Conservation (phyloP, 2,888 invertebrate species). For the Cephus rjabovi region DNA sequence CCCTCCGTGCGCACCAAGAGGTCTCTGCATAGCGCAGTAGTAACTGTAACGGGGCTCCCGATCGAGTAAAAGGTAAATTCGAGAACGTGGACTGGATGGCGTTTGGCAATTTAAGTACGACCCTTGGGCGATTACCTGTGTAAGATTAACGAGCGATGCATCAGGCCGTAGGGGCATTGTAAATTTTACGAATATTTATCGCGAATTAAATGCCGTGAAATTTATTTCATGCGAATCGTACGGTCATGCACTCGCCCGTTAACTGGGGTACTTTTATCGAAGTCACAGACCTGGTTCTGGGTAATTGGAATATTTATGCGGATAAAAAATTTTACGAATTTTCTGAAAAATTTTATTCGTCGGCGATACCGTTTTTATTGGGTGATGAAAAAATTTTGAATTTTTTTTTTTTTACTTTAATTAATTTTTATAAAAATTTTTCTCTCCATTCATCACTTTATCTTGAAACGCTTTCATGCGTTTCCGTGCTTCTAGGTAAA, state of each 20-base stretch:
- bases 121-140: background rate
- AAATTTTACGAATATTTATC: slow-evolving; percentile 44
- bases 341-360: no score
- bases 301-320: no score
- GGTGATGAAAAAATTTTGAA: no score
- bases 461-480: background rate
- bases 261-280: background rate
- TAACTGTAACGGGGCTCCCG: background rate
- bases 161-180: background rate
- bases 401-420: background rate
- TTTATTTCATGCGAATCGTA: slow-evolving; percentile 1
- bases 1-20: background rate
- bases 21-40: background rate
- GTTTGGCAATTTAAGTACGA: background rate
- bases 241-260: background rate
- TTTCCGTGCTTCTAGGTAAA: background rate
- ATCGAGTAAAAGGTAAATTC: background rate
- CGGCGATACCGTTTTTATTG: no score
- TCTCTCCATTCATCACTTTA: background rate
- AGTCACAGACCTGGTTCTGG: background rate
- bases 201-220: slow-evolving; percentile 57
- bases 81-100: background rate
- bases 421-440: background rate
- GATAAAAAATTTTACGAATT: no score
- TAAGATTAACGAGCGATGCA: background rate